A percentile compares a stretch with the other conserved stretches of the same genome.
These are phyloP conservation scores for Drosophila multiciliata DNA, from an alignment of 2,888 invertebrate species.

Conservation along the genomic window DNA sequence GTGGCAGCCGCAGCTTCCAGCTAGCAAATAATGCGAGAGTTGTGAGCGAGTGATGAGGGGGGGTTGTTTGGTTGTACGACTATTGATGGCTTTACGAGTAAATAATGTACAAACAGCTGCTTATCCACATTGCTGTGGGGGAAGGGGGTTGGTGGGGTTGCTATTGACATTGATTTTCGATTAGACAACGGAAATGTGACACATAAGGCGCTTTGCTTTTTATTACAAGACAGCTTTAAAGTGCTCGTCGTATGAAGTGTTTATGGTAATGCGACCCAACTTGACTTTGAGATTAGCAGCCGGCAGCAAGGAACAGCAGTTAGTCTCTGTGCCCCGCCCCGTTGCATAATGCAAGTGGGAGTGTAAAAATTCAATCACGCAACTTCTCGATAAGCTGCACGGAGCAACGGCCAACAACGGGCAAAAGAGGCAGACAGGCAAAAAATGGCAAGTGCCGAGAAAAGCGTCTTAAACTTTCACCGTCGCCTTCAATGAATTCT, in stretches of 20 bases:
- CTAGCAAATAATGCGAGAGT: slow-evolving; percentile 10
- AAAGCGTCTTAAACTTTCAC: slow-evolving; percentile 73
- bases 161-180: slow-evolving; percentile 77
- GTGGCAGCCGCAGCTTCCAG: slow-evolving; percentile 41
- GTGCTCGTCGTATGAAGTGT: slow-evolving; percentile 52
- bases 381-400: slow-evolving; percentile 78
- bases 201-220: slow-evolving; percentile 46
- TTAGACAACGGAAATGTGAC: slow-evolving; percentile 68
- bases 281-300: slow-evolving; percentile 63
- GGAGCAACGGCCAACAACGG: slow-evolving; percentile 52
- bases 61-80: slow-evolving; percentile 27
- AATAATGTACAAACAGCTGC: slow-evolving; percentile 81
- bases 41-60: background rate
- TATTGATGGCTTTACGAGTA: slow-evolving; percentile 80
- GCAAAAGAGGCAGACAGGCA: background rate
- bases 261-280: slow-evolving; percentile 67
- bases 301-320: slow-evolving; percentile 3
- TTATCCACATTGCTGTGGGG: slow-evolving; percentile 57
- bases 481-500: slow-evolving; percentile 57
- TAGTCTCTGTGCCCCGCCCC: background rate
- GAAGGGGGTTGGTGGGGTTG: background rate
- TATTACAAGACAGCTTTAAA: slow-evolving; percentile 49
- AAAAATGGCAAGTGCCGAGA: slow-evolving; percentile 30
- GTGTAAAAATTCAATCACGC: slow-evolving; percentile 50
- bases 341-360: slow-evolving; percentile 48